Evolutionary conservation across 2,888 invertebrate genomes (phyloP).

Genomic region (Caenorhabditis becei): DNA sequence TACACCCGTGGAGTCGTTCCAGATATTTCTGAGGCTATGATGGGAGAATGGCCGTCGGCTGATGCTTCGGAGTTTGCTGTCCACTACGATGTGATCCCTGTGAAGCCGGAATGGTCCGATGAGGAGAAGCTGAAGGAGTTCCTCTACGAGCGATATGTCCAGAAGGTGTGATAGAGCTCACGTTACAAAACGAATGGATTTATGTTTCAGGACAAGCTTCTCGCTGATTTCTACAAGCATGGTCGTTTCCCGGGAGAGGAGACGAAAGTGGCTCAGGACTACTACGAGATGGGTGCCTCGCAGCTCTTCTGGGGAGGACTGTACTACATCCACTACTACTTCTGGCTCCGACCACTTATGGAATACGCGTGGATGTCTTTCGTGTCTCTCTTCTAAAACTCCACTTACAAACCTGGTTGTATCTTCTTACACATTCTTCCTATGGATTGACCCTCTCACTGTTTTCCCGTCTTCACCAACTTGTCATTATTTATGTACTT

Average conservation of each 20-base stretch:
- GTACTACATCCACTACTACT: slow-evolving; percentile 76
- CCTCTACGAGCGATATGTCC: slow-evolving; percentile 91
- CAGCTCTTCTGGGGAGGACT: slow-evolving; percentile 77
- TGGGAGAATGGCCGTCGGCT: slow-evolving; percentile 76
- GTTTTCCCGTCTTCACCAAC: slow-evolving; percentile 18
- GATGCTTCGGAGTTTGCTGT: slow-evolving; percentile 69
- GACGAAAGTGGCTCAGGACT: slow-evolving; percentile 62
- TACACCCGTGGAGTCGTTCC: slow-evolving; percentile 76
- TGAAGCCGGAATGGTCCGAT: slow-evolving; percentile 83
- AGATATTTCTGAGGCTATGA: slow-evolving; percentile 69
- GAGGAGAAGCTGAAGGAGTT: slow-evolving; percentile 89
- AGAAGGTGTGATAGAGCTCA: slow-evolving; percentile 87
- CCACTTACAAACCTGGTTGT: slow-evolving; percentile 11
- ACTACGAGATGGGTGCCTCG: slow-evolving; percentile 58
- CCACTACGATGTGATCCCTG: slow-evolving; percentile 75
- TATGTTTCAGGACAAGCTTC: slow-evolving; percentile 70
- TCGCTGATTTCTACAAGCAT: slow-evolving; percentile 76
- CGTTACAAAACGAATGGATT: background rate
- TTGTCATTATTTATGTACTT: slow-evolving; percentile 6
- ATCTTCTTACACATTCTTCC: slow-evolving; percentile 36
- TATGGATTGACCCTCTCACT: slow-evolving; percentile 16
- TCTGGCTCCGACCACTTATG: slow-evolving; percentile 74
- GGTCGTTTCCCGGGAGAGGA: slow-evolving; percentile 73
- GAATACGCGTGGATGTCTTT: slow-evolving; percentile 43
- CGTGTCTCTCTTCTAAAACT: slow-evolving; percentile 31